phyloP scores from a whole-genome alignment of 2,797 vertebrate genomes.

The Babyrousa celebensis region DNA sequence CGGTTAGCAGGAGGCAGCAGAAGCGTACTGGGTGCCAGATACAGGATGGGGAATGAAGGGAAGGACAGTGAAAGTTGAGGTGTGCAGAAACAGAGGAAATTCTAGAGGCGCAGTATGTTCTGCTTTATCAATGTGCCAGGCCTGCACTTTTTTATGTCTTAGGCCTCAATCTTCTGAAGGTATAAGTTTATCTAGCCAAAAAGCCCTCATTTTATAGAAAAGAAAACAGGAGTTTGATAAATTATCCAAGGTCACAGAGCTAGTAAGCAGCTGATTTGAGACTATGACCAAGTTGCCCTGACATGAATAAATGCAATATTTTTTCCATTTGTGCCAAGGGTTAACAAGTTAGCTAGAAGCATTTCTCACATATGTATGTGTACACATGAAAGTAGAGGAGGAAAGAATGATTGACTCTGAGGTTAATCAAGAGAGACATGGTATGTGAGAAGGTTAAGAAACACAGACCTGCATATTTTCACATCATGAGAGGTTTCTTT shows the following conservation, averaged over 20 bases:
- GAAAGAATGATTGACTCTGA: not conserved
- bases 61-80: not conserved
- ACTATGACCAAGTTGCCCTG: not conserved
- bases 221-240: conserved; percentile 22
- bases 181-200: not conserved
- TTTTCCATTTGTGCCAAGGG: conserved; percentile 7
- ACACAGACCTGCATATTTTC: not conserved
- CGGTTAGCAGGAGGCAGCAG: not conserved
- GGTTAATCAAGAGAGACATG: not conserved
- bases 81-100: not conserved
- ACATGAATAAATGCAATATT: not conserved
- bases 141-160: not conserved
- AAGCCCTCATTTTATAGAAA: not conserved
- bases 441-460: not conserved
- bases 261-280: not conserved
- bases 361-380: not conserved
- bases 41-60: not conserved
- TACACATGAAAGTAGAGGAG: not conserved
- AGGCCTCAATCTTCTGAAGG: conserved; percentile 11
- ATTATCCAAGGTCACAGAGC: conserved; percentile 6
- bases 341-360: not conserved
- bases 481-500: not conserved
- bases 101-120: too few species aligned
- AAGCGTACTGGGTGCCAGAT: not conserved
- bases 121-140: not conserved